Evolutionary conservation across 2,797 vertebrate species (phyloP).

Genomic region (Falco berigora): DNA sequence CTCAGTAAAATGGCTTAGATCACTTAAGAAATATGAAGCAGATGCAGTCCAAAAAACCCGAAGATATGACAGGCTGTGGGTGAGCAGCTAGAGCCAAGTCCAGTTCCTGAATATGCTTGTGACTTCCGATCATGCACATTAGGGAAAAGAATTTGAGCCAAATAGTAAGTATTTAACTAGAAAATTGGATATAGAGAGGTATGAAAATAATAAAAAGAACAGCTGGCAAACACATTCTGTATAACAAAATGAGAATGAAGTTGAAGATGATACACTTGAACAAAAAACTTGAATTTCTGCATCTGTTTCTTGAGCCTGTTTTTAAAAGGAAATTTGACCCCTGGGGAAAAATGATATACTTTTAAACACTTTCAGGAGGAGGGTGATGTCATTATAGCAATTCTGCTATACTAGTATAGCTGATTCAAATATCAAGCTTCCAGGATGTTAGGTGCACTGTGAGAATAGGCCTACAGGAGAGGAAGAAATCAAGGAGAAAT

Average conservation of each 20-base stretch:
- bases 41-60: background rate
- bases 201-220: background rate
- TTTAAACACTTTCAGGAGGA: background rate
- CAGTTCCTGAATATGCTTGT: background rate
- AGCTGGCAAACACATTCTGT: slow-evolving; percentile 1
- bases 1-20: background rate
- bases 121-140: background rate
- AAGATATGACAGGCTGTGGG: background rate
- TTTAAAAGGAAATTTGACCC: background rate
- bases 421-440: background rate
- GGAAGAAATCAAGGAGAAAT: background rate
- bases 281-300: background rate
- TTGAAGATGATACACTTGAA: background rate
- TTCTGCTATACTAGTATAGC: background rate
- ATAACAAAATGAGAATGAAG: background rate
- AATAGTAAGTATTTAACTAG: background rate
- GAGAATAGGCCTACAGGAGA: background rate
- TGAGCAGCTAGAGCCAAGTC: background rate
- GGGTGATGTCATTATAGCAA: background rate
- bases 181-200: background rate
- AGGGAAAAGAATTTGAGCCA: background rate
- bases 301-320: background rate
- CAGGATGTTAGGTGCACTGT: background rate
- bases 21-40: background rate
- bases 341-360: background rate